A percentile compares a stretch with the other conserved stretches of the same genome.
These are phyloP conservation scores for Aphodius granarius DNA, from an alignment of 2,888 invertebrate genomes.

Conservation along the genomic window DNA sequence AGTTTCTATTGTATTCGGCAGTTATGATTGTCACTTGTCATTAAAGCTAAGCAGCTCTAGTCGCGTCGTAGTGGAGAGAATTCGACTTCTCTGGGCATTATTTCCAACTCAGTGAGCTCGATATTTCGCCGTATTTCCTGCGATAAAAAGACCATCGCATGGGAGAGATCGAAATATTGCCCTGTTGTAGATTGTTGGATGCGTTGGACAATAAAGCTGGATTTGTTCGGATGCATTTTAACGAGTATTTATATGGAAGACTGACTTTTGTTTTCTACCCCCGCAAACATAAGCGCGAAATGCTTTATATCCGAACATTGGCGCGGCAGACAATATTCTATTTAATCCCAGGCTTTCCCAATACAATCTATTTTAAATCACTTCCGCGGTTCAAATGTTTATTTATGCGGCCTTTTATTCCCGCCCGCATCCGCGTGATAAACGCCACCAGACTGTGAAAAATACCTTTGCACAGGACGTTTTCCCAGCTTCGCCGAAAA, in stretches of 20 bases:
- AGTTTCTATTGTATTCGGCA: constrained; percentile 31
- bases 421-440: not conserved
- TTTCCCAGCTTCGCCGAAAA: not conserved
- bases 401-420: not conserved
- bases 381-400: not conserved
- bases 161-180: constrained; percentile 32
- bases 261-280: constrained; percentile 13
- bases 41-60: constrained; percentile 35
- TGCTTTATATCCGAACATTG: not conserved
- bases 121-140: constrained; percentile 37
- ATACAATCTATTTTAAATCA: constrained; percentile 11
- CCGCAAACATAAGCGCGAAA: not conserved
- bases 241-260: constrained; percentile 34
- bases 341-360: constrained; percentile 1
- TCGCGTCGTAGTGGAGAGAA: constrained; percentile 10
- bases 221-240: constrained; percentile 36
- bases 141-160: constrained; percentile 36
- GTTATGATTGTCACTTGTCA: constrained; percentile 39
- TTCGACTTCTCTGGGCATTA: constrained; percentile 27
- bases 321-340: constrained; percentile 9
- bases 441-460: not conserved
- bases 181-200: constrained; percentile 24
- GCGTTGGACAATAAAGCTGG: constrained; percentile 33
- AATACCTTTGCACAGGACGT: not conserved
- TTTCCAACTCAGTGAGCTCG: constrained; percentile 35